Evolutionary conservation across 2,113 vertebrate species (phyloP).

Genomic region (Microtus ochrogaster): DNA sequence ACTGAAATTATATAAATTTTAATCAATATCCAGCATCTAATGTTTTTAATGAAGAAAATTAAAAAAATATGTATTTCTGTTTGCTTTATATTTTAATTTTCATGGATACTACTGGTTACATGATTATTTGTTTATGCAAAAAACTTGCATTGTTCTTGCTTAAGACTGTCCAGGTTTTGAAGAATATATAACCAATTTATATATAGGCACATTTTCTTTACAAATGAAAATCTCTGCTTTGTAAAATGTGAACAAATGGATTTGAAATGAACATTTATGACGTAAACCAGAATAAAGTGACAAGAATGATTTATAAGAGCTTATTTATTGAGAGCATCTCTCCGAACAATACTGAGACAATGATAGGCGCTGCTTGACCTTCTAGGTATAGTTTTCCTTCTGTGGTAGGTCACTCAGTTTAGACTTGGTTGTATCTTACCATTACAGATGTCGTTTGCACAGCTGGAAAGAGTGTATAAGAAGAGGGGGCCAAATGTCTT

Average conservation of each 20-base stretch:
- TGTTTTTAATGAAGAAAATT: background rate
- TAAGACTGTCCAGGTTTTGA: background rate
- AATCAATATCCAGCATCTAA: background rate
- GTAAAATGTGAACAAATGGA: background rate
- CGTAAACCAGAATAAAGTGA: background rate
- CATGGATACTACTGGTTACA: background rate
- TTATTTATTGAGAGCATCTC: background rate
- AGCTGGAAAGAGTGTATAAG: background rate
- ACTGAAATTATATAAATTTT: background rate
- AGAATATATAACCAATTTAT: background rate
- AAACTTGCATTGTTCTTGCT: background rate
- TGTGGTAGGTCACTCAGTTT: background rate
- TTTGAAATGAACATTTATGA: background rate
- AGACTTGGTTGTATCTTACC: background rate
- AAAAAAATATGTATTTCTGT: background rate
- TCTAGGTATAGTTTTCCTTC: background rate
- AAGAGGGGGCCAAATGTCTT: background rate
- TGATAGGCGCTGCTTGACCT: background rate
- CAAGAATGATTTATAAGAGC: background rate
- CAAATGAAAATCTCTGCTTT: background rate
- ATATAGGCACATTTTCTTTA: background rate
- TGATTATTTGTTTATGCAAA: background rate
- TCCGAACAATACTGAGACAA: background rate
- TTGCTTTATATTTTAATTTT: background rate
- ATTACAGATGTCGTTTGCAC: background rate